Percentiles rank a stretch among this genome's conserved stretches.
Evolutionary conservation across 1,140 invertebrate species (phyloP).

Genomic region (Homarus americanus): DNA sequence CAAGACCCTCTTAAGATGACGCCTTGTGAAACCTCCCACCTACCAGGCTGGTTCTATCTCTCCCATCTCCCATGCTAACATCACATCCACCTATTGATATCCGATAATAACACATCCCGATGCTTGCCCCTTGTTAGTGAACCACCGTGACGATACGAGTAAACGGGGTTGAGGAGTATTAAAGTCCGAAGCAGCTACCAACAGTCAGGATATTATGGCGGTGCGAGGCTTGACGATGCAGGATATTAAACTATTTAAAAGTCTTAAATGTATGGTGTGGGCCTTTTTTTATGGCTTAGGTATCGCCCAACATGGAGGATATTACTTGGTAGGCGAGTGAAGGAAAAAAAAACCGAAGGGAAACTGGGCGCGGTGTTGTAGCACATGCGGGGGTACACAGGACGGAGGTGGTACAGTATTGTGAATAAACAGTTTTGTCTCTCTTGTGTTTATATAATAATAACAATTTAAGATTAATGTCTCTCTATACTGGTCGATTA

Average conservation of each 20-base stretch:
- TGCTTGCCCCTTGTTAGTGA: background rate
- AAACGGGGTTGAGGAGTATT: constrained; percentile 35
- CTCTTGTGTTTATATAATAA: background rate
- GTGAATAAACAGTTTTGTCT: constrained; percentile 6
- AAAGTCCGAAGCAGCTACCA: constrained; percentile 34
- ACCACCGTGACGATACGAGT: background rate
- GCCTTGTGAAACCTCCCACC: background rate
- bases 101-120: background rate
- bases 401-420: background rate
- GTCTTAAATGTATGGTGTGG: constrained; percentile 69
- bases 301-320: constrained; percentile 52
- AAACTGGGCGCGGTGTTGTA: background rate
- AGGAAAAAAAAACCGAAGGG: constrained; percentile 10
- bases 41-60: background rate
- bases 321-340: constrained; percentile 56
- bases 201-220: constrained; percentile 64
- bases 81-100: background rate
- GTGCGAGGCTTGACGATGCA: constrained; percentile 47
- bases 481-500: constrained; percentile 5
- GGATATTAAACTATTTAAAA: constrained; percentile 71
- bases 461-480: background rate
- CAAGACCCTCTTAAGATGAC: constrained; percentile 15
- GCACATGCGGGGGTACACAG: background rate
- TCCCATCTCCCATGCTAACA: background rate
- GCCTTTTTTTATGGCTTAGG: constrained; percentile 39